Percentiles rank a stretch among this genome's conserved stretches.
Evolutionary conservation across 2,113 vertebrate genomes (phyloP).

Genomic region (Globicephala melas): DNA sequence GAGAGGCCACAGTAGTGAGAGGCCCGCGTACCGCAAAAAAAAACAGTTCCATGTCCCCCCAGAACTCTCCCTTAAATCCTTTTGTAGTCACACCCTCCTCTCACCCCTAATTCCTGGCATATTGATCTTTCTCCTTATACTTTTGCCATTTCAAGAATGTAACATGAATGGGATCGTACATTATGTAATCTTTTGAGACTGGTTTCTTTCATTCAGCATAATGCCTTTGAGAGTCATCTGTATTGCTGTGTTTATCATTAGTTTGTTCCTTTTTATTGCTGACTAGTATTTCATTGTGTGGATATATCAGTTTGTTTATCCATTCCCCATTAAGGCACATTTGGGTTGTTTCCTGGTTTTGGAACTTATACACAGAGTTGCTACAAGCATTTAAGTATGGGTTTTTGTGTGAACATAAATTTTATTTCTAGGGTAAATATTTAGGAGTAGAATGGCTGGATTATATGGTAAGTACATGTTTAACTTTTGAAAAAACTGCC

Average conservation of each 20-base stretch:
- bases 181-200: background rate
- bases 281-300: background rate
- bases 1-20: no score
- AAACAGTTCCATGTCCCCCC: background rate
- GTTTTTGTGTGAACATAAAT: background rate
- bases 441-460: background rate
- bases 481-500: constrained; percentile 25
- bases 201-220: constrained; percentile 15
- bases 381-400: background rate
- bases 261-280: background rate
- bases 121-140: background rate
- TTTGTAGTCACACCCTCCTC: background rate
- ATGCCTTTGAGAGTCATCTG: constrained; percentile 5
- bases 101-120: background rate
- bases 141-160: background rate
- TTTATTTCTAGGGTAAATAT: constrained; percentile 28
- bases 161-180: background rate
- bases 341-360: background rate
- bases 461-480: background rate
- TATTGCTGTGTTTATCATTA: background rate
- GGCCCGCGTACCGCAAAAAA: background rate
- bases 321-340: background rate
- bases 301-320: background rate
- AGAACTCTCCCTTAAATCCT: background rate
- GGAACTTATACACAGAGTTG: background rate